Evolutionary conservation across 2,888 invertebrate species (phyloP), one percentile per base, ranked within the genome.

Genomic region (Diplazon laetatorius): DNA sequence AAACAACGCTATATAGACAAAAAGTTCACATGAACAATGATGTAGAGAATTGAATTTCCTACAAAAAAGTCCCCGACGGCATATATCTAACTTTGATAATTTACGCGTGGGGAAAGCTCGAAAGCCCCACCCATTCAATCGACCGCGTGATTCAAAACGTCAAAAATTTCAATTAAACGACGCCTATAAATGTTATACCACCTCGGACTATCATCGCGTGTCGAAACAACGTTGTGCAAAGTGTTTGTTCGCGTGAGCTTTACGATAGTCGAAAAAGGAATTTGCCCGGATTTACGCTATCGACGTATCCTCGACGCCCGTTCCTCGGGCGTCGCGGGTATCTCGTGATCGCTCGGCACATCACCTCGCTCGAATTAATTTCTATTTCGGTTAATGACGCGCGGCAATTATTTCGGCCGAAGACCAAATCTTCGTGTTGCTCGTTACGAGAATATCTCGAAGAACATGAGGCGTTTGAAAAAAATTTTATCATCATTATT

Each of bases 351-450:
- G 16, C 59, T 69, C 18, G 60, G 18, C 57, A 39, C 72, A 68
- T 16, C 37, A 30, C 37, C 60, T 22, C 50, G 39, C 44, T 63
- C 30, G 68, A 37, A 74, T 80, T 80, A 5, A 16, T 75, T 76
- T 80, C 80, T 82, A 82, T 78, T 82, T 62, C 35, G 44, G 18
- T 14, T 22, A 42, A 52, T 30, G n/a, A n/a, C n/a, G 39, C 14
- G 12, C 63, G 44, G 46, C 63, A 18, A 20, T 50, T 16, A 74
- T 68, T 63, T 78, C 63, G 50, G 52, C 37, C 37, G 46, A 69
- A 50, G 57, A 46, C 60, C 18, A 48, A 52, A 74, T n/a, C n/a
- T n/a, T n/a, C n/a, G 71, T 35, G 66, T 71, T 76, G 62, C 62
- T 52, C 62, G 35, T 69, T 44, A 62, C 44, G 18, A 62, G 65